Percentiles rank a stretch among this genome's conserved stretches.
Conservation (phyloP, 2,797 vertebrate genomes). For the Ptychadena robeensis region DNA sequence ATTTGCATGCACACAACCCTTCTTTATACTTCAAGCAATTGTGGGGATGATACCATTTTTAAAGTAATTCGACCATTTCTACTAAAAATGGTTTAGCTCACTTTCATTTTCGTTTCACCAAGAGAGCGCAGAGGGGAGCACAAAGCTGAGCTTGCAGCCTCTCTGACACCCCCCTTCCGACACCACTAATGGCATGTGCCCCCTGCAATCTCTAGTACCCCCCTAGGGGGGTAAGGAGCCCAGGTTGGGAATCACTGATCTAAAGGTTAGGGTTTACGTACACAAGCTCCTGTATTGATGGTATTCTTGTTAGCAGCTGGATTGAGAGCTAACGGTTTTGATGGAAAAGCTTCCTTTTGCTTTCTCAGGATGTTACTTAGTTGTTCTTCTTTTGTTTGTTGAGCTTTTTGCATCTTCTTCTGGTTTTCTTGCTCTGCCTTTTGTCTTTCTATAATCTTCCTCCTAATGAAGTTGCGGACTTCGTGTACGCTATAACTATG, state of each 20-base stretch:
- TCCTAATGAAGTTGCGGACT: slow-evolving; percentile 69
- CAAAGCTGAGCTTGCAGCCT: too few relatives aligned
- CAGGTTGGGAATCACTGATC: not conserved
- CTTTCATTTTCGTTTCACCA: too few relatives aligned
- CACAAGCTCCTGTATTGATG: not conserved
- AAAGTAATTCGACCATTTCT: too few relatives aligned
- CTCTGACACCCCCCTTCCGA: too few relatives aligned
- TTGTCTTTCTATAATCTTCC: slow-evolving; percentile 64
- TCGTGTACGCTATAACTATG: slow-evolving; percentile 63
- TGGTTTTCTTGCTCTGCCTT: slow-evolving; percentile 65
- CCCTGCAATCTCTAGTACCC: too few relatives aligned
- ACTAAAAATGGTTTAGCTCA: too few relatives aligned
- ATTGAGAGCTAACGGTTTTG: not conserved
- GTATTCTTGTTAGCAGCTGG: not conserved
- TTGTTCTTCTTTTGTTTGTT: slow-evolving; percentile 64
- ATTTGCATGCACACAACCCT: too few relatives aligned
- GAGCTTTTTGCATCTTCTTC: slow-evolving; percentile 30
- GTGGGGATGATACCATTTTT: too few relatives aligned
- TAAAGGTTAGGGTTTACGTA: slow-evolving; percentile 1
- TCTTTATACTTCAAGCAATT: too few relatives aligned
- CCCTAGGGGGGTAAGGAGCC: too few relatives aligned
- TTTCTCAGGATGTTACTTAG: slow-evolving; percentile 72
- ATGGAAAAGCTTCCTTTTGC: slow-evolving; percentile 70
- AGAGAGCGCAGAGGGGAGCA: too few relatives aligned
- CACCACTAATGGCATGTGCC: too few relatives aligned